Percentiles rank a stretch among this genome's conserved stretches.
Conservation (phyloP, 1,140 invertebrate genomes). For the Manduca sexta region DNA sequence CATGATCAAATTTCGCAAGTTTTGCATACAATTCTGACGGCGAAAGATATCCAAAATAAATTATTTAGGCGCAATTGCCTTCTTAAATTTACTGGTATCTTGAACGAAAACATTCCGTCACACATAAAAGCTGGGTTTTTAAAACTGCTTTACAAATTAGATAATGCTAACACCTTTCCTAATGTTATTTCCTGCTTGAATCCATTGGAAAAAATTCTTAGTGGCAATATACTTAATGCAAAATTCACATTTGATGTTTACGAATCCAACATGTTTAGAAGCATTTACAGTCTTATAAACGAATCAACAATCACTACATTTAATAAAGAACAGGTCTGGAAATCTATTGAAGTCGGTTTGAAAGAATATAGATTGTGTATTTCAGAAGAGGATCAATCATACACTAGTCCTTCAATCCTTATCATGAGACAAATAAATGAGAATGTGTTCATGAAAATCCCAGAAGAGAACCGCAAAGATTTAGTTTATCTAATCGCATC, state of each 20-base stretch:
- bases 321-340: constrained; percentile 55
- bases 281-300: constrained; percentile 61
- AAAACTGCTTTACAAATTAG: constrained; percentile 37
- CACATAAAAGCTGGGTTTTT: constrained; percentile 47
- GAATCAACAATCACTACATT: constrained; percentile 42
- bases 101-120: constrained; percentile 40
- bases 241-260: constrained; percentile 56
- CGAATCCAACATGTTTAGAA: constrained; percentile 61
- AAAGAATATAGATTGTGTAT: constrained; percentile 60
- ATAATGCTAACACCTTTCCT: constrained; percentile 36
- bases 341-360: constrained; percentile 54
- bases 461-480: constrained; percentile 56
- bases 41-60: constrained; percentile 36
- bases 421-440: constrained; percentile 76
- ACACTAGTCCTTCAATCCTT: constrained; percentile 48
- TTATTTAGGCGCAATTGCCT: constrained; percentile 53
- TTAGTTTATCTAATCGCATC: constrained; percentile 64
- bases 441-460: constrained; percentile 70
- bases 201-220: constrained; percentile 31
- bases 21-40: constrained; percentile 46
- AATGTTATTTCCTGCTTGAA: constrained; percentile 39
- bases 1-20: constrained; percentile 74
- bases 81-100: constrained; percentile 38
- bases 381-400: constrained; percentile 41
- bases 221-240: constrained; percentile 26